Percentiles rank a stretch among this genome's conserved stretches.
Conservation (phyloP, 2,888 invertebrate genomes). For the Zygogramma bicolorata region DNA sequence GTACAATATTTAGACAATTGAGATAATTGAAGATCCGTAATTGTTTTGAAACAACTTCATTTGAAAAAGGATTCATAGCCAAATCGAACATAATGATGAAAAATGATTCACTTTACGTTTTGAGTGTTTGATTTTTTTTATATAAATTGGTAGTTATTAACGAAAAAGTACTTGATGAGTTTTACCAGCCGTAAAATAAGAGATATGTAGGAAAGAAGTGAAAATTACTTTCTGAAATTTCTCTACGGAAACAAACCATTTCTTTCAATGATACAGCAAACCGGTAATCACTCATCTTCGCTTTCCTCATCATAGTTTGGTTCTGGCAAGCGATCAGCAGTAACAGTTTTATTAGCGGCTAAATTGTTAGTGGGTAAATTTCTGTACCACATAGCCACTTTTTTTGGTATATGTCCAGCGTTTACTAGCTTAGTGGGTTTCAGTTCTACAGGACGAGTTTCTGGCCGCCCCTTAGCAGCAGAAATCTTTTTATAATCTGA, state of each 20-base stretch:
- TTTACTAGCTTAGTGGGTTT: neutral
- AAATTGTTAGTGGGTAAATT: constrained; percentile 9
- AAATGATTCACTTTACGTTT: neutral
- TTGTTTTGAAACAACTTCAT: neutral
- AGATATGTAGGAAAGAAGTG: neutral
- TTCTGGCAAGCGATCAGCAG: neutral
- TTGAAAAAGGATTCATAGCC: neutral
- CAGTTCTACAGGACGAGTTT: too few species aligned
- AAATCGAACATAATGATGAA: neutral
- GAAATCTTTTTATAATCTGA: too few species aligned
- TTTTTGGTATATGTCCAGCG: constrained; percentile 4
- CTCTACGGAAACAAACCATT: neutral
- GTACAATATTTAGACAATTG: neutral
- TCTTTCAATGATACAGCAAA: too few species aligned
- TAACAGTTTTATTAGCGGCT: constrained; percentile 5
- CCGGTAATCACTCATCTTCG: too few species aligned
- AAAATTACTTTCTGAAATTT: neutral
- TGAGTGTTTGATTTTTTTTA: neutral
- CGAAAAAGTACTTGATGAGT: neutral
- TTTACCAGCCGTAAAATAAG: neutral
- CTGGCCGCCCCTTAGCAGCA: too few species aligned
- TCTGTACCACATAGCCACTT: constrained; percentile 3
- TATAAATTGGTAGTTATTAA: neutral
- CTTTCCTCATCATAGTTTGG: neutral
- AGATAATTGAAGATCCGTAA: neutral